Conservation (phyloP, 2,113 vertebrate genomes). For the Elaphurus davidianus region DNA sequence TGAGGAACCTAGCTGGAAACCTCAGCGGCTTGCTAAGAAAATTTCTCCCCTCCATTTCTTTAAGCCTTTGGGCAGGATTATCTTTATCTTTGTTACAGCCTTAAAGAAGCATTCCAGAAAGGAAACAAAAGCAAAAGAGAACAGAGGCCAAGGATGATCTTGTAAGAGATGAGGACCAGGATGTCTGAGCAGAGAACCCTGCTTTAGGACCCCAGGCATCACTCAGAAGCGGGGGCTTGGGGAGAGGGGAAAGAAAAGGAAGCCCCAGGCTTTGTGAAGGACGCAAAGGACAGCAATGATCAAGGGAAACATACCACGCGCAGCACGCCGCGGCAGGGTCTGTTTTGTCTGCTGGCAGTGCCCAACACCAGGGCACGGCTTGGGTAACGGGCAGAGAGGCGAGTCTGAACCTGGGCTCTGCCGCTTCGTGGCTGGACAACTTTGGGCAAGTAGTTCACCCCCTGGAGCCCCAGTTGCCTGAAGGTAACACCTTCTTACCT, state of each 20-base stretch:
- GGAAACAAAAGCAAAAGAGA: background rate
- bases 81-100: background rate
- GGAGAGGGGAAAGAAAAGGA: background rate
- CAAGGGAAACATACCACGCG: background rate
- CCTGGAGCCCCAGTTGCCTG: background rate
- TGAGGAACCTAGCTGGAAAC: background rate
- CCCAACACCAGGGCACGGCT: background rate
- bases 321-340: fast-evolving
- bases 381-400: fast-evolving
- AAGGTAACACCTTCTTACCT: background rate
- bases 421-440: background rate
- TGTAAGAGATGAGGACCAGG: background rate
- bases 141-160: background rate
- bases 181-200: background rate
- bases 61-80: background rate
- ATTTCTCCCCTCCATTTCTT: background rate
- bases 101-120: background rate
- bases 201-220: background rate
- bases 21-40: background rate
- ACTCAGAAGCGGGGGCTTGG: fast-evolving
- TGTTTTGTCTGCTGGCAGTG: background rate
- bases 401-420: background rate
- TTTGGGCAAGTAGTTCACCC: background rate
- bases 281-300: background rate
- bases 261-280: background rate